Base-by-base conservation (phyloP, 2,113 vertebrate species). In the Chamaea fasciata region DNA sequence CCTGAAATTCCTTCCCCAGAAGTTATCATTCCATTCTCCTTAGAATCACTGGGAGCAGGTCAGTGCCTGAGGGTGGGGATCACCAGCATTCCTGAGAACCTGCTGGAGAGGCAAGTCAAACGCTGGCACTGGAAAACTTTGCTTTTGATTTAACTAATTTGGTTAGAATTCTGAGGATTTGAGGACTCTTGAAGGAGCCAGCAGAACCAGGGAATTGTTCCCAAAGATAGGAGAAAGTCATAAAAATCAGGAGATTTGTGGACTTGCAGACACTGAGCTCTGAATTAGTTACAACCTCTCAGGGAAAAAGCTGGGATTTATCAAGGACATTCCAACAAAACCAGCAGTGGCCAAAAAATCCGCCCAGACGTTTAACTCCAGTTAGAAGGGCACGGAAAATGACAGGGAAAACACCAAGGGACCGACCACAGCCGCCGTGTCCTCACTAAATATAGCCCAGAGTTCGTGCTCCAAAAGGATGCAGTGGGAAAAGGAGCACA, bases 261-360 rank as follows among this genome's bases (percentile, higher is more conserved):
- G 11, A 11, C 74, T 78, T 3, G 11, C 18, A 1, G 53, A 7
- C 10, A 1, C 24, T 18, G 71, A 63, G 46, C 67, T 80, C 79
- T 74, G 87, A 83, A 83, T 94, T 95, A 81, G 82, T 67, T 90
- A 28, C 60, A 81, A 5, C 68, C 75, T 91, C 62, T 37, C 70
- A 82, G 74, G 91, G 65, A 82, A 56, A 47, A 64, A 93, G 44
- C 87, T 77, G 8, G 75, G 75, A 93, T 82, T 95, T 94, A 37
- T 78, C 93, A 88, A 94, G 96, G 96, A 92, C 90, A 70, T 78
- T 91, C 92, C 88, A 60, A 12, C 76, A 90, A 60, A 93, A 91
- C 63, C 77, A 81, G 17, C 60, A 59, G 71, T 13, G 33, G 68
- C 87, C 67, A 81, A 81, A 92, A 85, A 69, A 50, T 46, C 67